Base-by-base conservation (phyloP, 2,797 vertebrate genomes). In the Pantherophis alleghaniensis region DNA sequence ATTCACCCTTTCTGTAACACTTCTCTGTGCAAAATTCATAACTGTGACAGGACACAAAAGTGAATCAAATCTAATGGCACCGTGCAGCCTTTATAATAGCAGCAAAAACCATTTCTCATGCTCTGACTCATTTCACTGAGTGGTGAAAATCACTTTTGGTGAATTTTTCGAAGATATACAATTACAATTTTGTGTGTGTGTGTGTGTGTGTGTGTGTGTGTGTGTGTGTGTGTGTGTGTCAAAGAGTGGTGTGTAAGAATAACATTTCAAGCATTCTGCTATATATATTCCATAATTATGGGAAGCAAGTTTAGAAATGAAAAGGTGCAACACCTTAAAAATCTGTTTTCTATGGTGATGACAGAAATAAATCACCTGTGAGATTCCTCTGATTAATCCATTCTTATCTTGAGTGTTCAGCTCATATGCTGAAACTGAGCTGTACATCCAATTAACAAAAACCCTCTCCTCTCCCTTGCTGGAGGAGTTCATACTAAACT, bases 371-470 rank as follows among this genome's bases (percentile, higher is more conserved):
- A 87, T 91, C 59, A 89, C 20, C 37, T 37, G 86, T 32, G 10
- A 93, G 61, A 89, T 61, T 89, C 53, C 0, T 94, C 89, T 56
- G 79, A 95, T 63, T 66, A 86, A 92, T 0, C 24, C 88, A 79
- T 13, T 16, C n/a, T 79, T 92, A 92, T 89, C 11, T 87, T 20
- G 63, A 91, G 92, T 13, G 93, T 89, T 13, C 55, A 83, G 18
- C 37, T 60, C 2, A 11, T 86, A 20, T 12, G 83, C 51, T 55
- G n/a, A 92, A 87, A 90, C 7, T 63, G 57, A 94, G 28, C 24
- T 89, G 9, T 47, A 92, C 69, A 91, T 90, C 89, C 63, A 92
- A 32, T 90, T 86, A 4, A 28, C 3, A 61, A 87, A 88, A 94
- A 88, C 0, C 0, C 10, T 26, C 7, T 60, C 92, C 92, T 89